Percentiles rank a stretch among this genome's conserved stretches.
These are phyloP conservation scores for Takifugu rubripes DNA, from an alignment of 2,797 vertebrate species.

Conservation along the genomic window DNA sequence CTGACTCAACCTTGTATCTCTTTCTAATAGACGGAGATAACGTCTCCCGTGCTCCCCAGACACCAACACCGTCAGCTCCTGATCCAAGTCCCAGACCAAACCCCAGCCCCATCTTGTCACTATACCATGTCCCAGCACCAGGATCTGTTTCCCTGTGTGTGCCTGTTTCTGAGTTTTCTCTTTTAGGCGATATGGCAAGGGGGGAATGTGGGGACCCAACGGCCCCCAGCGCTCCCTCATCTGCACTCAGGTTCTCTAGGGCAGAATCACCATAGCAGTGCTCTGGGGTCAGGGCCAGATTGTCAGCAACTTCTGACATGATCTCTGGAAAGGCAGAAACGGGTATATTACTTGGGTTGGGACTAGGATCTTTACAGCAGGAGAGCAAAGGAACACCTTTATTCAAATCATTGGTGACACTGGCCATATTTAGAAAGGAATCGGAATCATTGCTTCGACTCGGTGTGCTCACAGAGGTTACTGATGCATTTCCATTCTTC, in stretches of 20 bases:
- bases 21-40: constrained; percentile 67
- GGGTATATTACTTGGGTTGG: constrained; percentile 80
- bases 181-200: constrained; percentile 80
- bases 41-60: constrained; percentile 70
- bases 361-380: constrained; percentile 72
- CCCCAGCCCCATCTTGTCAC: constrained; percentile 43
- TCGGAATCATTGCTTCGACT: constrained; percentile 44
- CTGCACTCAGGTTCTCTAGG: constrained; percentile 79
- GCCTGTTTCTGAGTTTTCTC: constrained; percentile 79
- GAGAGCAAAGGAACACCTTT: constrained; percentile 78
- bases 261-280: constrained; percentile 68
- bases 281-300: constrained; percentile 67
- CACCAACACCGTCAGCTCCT: constrained; percentile 39
- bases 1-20: constrained; percentile 69
- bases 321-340: constrained; percentile 71
- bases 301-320: constrained; percentile 70
- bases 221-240: constrained; percentile 67
- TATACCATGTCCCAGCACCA: constrained; percentile 58
- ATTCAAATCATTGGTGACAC: constrained; percentile 81
- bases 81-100: constrained; percentile 49
- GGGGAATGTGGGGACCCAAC: constrained; percentile 72
- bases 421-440: constrained; percentile 47
- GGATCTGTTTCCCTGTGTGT: constrained; percentile 37
- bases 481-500: constrained; percentile 66
- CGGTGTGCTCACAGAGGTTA: constrained; percentile 36